Percentiles rank a stretch among this genome's conserved stretches.
These are phyloP conservation scores for Dinomys branickii DNA, from an alignment of 2,113 vertebrate genomes.

Conservation along the genomic window DNA sequence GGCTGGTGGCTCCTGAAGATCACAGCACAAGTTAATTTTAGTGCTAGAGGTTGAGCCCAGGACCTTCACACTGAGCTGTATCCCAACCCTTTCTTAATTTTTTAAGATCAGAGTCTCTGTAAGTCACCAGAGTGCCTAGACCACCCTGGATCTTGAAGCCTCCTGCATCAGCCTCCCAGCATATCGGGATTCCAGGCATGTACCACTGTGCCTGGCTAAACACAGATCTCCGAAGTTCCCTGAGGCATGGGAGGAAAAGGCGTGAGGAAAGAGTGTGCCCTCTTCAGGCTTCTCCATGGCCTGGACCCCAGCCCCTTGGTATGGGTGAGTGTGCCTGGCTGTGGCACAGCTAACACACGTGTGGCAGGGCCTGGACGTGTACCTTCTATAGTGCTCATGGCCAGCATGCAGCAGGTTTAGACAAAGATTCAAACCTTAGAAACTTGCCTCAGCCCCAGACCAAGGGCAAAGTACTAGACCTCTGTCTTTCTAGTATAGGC, in stretches of 20 bases:
- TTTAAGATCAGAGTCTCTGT: not conserved
- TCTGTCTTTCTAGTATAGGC: not conserved
- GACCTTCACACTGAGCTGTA: not conserved
- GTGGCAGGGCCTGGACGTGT: not conserved
- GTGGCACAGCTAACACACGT: not conserved
- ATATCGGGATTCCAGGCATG: not conserved
- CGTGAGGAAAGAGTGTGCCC: rapidly evolving
- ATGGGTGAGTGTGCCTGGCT: rapidly evolving
- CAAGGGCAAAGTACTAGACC: not conserved
- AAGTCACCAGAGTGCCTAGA: too few relatives aligned
- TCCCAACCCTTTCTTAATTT: not conserved
- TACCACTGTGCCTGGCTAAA: not conserved
- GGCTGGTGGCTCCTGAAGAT: not conserved
- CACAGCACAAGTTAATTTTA: not conserved
- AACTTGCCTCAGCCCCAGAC: not conserved
- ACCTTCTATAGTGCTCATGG: not conserved
- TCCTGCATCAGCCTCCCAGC: not conserved
- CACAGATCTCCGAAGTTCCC: not conserved
- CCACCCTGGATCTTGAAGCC: not conserved
- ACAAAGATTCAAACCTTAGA: not conserved
- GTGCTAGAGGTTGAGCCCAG: not conserved
- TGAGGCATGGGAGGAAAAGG: not conserved
- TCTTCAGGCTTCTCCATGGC: not conserved
- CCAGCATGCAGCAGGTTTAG: not conserved
- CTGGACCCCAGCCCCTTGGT: not conserved